These are phyloP conservation scores for Magallana ariakensis DNA, from an alignment of 1,140 invertebrate genomes.

Conservation along the genomic window DNA sequence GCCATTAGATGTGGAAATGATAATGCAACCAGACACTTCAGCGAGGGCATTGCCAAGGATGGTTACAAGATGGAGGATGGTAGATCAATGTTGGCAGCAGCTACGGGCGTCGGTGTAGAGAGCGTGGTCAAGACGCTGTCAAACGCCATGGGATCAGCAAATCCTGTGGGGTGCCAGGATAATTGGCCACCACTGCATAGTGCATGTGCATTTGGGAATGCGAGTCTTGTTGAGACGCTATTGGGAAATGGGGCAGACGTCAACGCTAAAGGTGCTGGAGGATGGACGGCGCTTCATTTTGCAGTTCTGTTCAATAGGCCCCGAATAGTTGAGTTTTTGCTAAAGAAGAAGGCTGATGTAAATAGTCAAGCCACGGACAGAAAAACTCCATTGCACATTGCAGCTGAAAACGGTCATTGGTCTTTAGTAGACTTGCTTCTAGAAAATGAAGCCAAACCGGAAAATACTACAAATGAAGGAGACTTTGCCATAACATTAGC, in stretches of 20 bases:
- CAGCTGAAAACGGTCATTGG: slow-evolving; percentile 51
- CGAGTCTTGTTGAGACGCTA: slow-evolving; percentile 29
- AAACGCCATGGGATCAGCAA: neutral
- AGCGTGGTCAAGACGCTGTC: slow-evolving; percentile 21
- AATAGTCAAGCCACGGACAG: slow-evolving; percentile 55
- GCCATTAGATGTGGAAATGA: slow-evolving; percentile 47
- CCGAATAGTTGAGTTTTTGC: slow-evolving; percentile 55
- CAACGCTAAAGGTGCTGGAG: slow-evolving; percentile 30
- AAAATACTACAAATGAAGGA: slow-evolving; percentile 44
- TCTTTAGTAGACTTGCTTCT: slow-evolving; percentile 46
- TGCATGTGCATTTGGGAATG: slow-evolving; percentile 50
- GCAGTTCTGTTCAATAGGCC: slow-evolving; percentile 58
- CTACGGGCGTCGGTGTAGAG: slow-evolving; percentile 40
- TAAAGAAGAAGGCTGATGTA: slow-evolving; percentile 56
- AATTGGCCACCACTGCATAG: slow-evolving; percentile 43
- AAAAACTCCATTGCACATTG: slow-evolving; percentile 69
- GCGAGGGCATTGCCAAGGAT: neutral
- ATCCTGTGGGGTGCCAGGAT: slow-evolving; percentile 9
- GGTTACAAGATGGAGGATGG: slow-evolving; percentile 43
- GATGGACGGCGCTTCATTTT: slow-evolving; percentile 63
- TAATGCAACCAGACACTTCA: slow-evolving; percentile 18
- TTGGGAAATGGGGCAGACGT: slow-evolving; percentile 38
- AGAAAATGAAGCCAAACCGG: slow-evolving; percentile 49
- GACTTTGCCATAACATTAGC: slow-evolving; percentile 49
- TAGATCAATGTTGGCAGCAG: slow-evolving; percentile 45